Conservation (phyloP, 2,797 vertebrate genomes). For the Sus cebifrons region DNA sequence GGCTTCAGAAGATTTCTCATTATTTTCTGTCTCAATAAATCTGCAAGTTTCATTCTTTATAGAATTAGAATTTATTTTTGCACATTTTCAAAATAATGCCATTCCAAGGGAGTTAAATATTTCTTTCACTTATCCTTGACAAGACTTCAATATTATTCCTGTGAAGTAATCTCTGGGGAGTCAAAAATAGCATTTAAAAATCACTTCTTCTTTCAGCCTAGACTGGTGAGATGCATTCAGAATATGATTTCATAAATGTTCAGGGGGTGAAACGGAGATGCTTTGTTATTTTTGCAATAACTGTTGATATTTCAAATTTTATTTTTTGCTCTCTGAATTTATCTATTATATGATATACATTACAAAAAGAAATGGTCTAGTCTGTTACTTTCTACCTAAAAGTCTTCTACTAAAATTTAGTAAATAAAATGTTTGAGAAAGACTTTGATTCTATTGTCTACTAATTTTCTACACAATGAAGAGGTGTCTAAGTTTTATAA, state of each 20-base stretch:
- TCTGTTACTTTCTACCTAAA: not conserved
- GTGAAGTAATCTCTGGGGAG: slow-evolving; percentile 58
- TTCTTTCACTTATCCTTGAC: slow-evolving; percentile 71
- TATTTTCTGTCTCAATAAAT: slow-evolving; percentile 9
- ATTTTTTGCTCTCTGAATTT: slow-evolving; percentile 51
- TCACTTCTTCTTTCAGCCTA: slow-evolving; percentile 58
- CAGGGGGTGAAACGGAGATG: slow-evolving; percentile 60
- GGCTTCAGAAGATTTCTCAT: not conserved
- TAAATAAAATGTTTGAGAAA: slow-evolving; percentile 57
- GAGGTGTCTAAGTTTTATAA: not conserved
- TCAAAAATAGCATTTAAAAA: slow-evolving; percentile 74
- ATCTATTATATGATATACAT: slow-evolving; percentile 34
- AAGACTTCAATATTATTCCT: slow-evolving; percentile 65
- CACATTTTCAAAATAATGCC: slow-evolving; percentile 52
- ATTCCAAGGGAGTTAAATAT: slow-evolving; percentile 62
- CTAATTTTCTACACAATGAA: not conserved
- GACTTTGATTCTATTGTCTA: slow-evolving; percentile 47
- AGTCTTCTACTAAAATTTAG: slow-evolving; percentile 48
- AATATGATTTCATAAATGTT: slow-evolving; percentile 69
- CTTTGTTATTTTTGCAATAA: slow-evolving; percentile 73
- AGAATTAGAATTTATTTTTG: slow-evolving; percentile 42
- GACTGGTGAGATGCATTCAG: slow-evolving; percentile 35
- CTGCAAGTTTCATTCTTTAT: slow-evolving; percentile 35
- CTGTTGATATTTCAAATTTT: slow-evolving; percentile 65
- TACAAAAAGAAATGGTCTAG: slow-evolving; percentile 52